phyloP scores from a whole-genome alignment of 2,888 invertebrate species.

The Choristoneura rosaceana region DNA sequence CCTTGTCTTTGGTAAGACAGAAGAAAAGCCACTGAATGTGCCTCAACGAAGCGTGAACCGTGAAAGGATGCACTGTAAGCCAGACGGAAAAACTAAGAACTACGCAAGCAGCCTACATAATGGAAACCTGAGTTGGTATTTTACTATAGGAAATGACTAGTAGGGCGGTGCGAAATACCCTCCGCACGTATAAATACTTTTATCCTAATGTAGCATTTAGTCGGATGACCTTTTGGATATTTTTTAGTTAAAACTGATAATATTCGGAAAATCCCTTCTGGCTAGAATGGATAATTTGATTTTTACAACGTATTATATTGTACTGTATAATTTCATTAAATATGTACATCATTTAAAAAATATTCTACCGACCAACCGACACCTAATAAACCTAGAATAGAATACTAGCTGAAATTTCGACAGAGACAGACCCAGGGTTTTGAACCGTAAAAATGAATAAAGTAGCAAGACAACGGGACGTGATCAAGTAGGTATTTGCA shows the following conservation, averaged over 20 bases:
- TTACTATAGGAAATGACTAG: not conserved
- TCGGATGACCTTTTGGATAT: too few species aligned
- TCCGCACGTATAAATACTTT: not conserved
- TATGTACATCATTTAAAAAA: too few species aligned
- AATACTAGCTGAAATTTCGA: too few species aligned
- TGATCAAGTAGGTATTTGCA: not conserved
- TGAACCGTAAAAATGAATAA: not conserved
- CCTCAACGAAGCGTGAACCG: constrained; percentile 79
- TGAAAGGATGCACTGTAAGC: constrained; percentile 61
- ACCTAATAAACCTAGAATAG: too few species aligned
- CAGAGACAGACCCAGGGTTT: too few species aligned
- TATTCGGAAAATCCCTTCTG: too few species aligned
- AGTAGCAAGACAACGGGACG: not conserved
- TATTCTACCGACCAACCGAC: too few species aligned
- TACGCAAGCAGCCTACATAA: constrained; percentile 39
- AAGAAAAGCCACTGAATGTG: constrained; percentile 68
- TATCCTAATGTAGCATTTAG: too few species aligned
- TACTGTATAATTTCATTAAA: too few species aligned
- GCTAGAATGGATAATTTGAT: too few species aligned
- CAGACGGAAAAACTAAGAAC: constrained; percentile 52
- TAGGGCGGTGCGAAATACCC: not conserved
- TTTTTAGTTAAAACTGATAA: too few species aligned
- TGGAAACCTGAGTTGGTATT: constrained; percentile 28
- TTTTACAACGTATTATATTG: too few species aligned
- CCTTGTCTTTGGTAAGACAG: constrained; percentile 51